These are phyloP conservation scores for Chymomyza caudatula DNA, from an alignment of 2,888 invertebrate genomes.

Conservation along the genomic window DNA sequence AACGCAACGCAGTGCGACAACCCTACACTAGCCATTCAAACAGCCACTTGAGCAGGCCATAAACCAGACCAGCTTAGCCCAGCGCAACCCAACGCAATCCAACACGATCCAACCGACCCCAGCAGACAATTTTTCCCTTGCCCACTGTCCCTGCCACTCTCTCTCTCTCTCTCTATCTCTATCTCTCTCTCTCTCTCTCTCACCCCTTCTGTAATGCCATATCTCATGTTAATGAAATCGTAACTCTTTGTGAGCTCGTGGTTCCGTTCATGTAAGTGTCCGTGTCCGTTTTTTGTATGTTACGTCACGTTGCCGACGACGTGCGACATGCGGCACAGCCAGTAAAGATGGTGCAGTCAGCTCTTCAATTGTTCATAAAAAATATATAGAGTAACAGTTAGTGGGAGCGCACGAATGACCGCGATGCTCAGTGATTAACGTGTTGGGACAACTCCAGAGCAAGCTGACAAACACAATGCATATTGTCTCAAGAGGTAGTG, in stretches of 20 bases:
- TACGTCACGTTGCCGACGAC: not conserved
- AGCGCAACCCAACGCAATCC: not conserved
- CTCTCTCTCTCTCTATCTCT: too few species aligned
- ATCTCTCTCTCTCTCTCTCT: not conserved
- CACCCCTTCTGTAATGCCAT: too few species aligned
- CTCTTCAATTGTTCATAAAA: conserved; percentile 6
- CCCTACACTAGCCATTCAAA: conserved; percentile 34
- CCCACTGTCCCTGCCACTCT: not conserved
- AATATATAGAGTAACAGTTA: not conserved
- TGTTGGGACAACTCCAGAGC: conserved; percentile 9
- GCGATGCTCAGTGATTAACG: conserved; percentile 38
- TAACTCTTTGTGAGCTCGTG: conserved; percentile 58
- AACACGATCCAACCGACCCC: not conserved
- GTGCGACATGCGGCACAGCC: conserved; percentile 26
- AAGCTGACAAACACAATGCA: not conserved
- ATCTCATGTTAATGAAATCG: conserved; percentile 73
- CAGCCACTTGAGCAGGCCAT: conserved; percentile 25
- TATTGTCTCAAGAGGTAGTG: conserved; percentile 20
- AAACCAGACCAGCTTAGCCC: not conserved
- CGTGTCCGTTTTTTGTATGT: conserved; percentile 57
- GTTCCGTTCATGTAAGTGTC: conserved; percentile 21
- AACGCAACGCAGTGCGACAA: conserved; percentile 56
- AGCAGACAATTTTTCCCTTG: not conserved
- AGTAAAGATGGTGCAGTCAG: conserved; percentile 5
- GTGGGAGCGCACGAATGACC: conserved; percentile 10